phyloP scores from a whole-genome alignment of 2,113 vertebrate genomes.

The Dromiciops gliroides region DNA sequence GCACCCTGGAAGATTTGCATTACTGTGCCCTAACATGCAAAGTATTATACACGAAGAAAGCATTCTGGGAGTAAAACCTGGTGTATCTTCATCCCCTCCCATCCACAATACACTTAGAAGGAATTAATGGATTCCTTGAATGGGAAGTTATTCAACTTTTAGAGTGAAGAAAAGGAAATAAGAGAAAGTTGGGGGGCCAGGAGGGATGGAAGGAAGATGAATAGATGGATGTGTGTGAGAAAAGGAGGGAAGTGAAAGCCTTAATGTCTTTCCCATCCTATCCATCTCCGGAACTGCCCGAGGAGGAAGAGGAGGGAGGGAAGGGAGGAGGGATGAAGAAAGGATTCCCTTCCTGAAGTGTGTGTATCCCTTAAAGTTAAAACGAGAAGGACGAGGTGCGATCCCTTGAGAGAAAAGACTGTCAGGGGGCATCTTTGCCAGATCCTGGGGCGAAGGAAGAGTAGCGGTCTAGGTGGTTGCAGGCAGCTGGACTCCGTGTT shows the following conservation, averaged over 20 bases:
- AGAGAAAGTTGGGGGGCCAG: not conserved
- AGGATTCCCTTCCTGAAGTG: not conserved
- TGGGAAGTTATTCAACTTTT: conserved; percentile 72
- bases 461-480: conserved; percentile 20
- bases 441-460: conserved; percentile 36
- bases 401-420: not conserved
- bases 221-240: not conserved
- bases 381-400: no score
- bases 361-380: not conserved
- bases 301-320: not conserved
- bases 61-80: not conserved
- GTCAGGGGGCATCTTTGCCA: not conserved
- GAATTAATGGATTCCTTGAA: not conserved
- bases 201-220: not conserved
- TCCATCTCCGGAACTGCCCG: not conserved
- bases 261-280: not conserved
- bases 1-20: not conserved
- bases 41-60: not conserved
- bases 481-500: conserved; percentile 33
- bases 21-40: not conserved
- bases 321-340: not conserved
- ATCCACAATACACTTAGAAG: not conserved
- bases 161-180: not conserved
- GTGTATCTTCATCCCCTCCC: not conserved
- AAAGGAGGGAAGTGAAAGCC: not conserved